phyloP scores from a whole-genome alignment of 2,797 vertebrate species.

The Novumbra hubbsi region DNA sequence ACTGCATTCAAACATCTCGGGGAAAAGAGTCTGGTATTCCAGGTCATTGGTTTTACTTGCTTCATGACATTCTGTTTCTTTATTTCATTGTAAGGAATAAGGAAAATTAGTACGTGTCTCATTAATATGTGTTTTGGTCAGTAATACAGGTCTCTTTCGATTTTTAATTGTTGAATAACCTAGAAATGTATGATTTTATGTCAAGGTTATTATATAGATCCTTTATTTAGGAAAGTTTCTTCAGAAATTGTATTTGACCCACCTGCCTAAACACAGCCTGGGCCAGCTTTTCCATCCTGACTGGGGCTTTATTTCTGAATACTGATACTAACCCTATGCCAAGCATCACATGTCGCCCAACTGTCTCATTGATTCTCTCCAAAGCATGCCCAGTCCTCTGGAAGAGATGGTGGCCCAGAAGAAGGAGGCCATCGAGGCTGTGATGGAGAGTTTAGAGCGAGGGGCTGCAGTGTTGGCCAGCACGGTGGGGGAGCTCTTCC shows the following conservation, averaged over 20 bases:
- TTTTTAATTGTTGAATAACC: not conserved
- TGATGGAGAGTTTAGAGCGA: slow-evolving; percentile 75
- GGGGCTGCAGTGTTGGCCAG: slow-evolving; percentile 77
- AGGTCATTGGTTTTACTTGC: slow-evolving; percentile 4
- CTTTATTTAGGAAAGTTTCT: not conserved
- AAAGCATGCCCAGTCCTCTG: slow-evolving; percentile 68
- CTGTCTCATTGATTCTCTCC: slow-evolving; percentile 3
- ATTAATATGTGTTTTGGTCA: not conserved
- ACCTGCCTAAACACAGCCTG: too few relatives aligned
- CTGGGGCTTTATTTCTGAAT: not conserved
- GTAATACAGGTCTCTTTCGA: not conserved
- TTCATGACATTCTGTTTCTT: not conserved
- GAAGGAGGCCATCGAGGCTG: slow-evolving; percentile 76
- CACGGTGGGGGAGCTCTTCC: slow-evolving; percentile 73
- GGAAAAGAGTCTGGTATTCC: not conserved
- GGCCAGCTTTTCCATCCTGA: not conserved
- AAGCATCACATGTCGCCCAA: not conserved
- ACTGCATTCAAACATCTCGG: not conserved
- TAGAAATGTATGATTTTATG: not conserved
- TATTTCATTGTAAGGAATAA: not conserved
- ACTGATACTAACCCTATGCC: not conserved
- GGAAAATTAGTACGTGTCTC: not conserved
- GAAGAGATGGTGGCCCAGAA: slow-evolving; percentile 74
- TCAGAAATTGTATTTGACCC: too few relatives aligned
- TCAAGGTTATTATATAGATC: not conserved